Evolutionary conservation across 1,140 invertebrate species (phyloP), one percentile per base, ranked within the genome.

Genomic region (Maconellicoccus hirsutus): DNA sequence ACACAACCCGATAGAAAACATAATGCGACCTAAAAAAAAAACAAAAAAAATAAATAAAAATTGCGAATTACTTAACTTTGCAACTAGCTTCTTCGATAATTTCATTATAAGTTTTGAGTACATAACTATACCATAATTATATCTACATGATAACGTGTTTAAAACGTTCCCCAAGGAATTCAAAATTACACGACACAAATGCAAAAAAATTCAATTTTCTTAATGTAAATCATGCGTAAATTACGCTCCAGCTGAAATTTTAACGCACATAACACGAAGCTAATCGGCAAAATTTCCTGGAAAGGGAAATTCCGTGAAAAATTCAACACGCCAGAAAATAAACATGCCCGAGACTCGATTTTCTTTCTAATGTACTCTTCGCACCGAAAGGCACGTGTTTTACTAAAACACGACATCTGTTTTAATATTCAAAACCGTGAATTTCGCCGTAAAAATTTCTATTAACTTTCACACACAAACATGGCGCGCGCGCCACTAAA

Each of bases 401-500:
- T 16, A 52, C 42, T 52, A 52, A 52, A 52, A 52, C 42, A 52
- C 42, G 42, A 52, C 42, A 52, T 52, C 42, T 52, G 42, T 52
- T 52, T 52, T 52, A 52, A 52, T 52, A 52, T 52, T 52, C 42
- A 16, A 52, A 52, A 52, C 6, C 42, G 42, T 52, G 42, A 52
- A 52, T 14, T 52, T 52, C n/a, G n/a, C 42, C 42, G 42, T 52
- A 52, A 52, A 52, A 52, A 52, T 52, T 52, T 52, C 42, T 52
- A 52, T 52, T 52, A 52, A 52, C 42, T 52, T 19, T 14, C 42
- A 19, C n/a, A 52, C 42, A 52, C 42, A 14, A 52, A 19, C 16
- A 16, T 14, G 2, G 42, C n/a, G 3, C 42, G 6, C 42, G 42
- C 42, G 42, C 42, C 42, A 19, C 42, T 16, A 52, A 52, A 52